Percentiles rank a stretch among this genome's conserved stretches.
These are phyloP conservation scores for Drosophila lacertosa DNA, from an alignment of 1,140 invertebrate species.

Conservation along the genomic window DNA sequence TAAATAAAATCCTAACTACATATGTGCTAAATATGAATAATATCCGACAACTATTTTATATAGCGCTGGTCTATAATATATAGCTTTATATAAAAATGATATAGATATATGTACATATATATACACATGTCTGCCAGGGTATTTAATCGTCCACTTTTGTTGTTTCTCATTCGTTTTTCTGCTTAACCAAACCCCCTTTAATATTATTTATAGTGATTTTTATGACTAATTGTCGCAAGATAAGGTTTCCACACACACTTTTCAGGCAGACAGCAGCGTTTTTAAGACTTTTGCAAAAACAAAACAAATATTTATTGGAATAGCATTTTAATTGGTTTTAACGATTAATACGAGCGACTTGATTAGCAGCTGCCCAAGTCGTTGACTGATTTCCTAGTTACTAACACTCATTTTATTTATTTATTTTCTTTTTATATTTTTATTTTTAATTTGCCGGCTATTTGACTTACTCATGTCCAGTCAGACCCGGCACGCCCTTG, in stretches of 20 bases:
- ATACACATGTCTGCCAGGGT: no score
- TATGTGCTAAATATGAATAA: no score
- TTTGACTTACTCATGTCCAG: slow-evolving; percentile 19
- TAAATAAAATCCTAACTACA: no score
- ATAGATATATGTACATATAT: no score
- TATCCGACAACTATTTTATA: no score
- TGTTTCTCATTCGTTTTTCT: slow-evolving; percentile 7
- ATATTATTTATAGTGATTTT: slow-evolving; percentile 12
- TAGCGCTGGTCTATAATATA: no score
- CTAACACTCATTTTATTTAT: no score
- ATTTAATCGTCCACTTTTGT: no score
- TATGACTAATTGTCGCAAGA: slow-evolving; percentile 56
- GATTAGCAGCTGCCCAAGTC: slow-evolving; percentile 19
- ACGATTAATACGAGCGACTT: slow-evolving; percentile 3
- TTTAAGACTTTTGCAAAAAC: not conserved
- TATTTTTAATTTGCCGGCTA: not conserved
- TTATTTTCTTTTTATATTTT: not conserved
- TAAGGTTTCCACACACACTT: slow-evolving; percentile 15
- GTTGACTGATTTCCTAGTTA: slow-evolving; percentile 22
- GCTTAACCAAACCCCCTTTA: not conserved
- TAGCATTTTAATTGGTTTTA: slow-evolving; percentile 20
- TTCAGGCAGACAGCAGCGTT: slow-evolving; percentile 9
- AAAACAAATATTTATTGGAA: slow-evolving; percentile 11
- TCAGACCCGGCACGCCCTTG: slow-evolving; percentile 30
- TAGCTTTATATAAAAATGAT: no score